Percentiles rank a stretch among this genome's conserved stretches.
phyloP scores from a whole-genome alignment of 2,888 invertebrate species.

The Masnerella sp. region DNA sequence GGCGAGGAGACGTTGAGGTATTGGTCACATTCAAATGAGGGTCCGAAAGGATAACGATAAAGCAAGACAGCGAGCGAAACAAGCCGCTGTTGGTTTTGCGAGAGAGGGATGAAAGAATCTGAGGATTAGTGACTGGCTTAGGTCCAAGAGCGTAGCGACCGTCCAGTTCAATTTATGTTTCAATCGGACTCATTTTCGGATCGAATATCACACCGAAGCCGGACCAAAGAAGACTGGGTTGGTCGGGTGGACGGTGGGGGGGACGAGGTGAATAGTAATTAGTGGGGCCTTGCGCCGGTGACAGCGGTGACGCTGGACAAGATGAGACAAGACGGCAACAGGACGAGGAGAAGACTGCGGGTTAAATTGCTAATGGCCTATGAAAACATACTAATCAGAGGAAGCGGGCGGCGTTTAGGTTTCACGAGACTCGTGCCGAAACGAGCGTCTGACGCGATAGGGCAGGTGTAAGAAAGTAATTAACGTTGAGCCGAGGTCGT shows the following conservation, averaged over 20 bases:
- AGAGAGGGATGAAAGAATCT: conserved; percentile 52
- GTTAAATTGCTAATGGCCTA: too few species aligned
- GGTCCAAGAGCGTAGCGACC: too few species aligned
- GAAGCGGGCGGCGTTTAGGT: conserved; percentile 27
- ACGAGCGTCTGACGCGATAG: conserved; percentile 13
- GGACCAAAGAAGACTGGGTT: conserved; percentile 15
- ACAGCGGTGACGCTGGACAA: too few species aligned
- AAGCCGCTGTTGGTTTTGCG: conserved; percentile 27
- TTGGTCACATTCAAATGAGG: conserved; percentile 65
- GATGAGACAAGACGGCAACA: too few species aligned
- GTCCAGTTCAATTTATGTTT: conserved; percentile 54
- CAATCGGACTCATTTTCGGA: conserved; percentile 45
- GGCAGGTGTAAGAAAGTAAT: conserved; percentile 58
- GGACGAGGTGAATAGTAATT: too few species aligned
- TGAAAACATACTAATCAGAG: conserved; percentile 11
- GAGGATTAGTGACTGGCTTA: conserved; percentile 50
- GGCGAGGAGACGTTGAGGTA: conserved; percentile 57
- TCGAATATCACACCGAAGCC: conserved; percentile 31
- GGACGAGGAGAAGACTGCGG: too few species aligned
- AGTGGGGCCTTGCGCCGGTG: too few species aligned
- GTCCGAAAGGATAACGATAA: conserved; percentile 47
- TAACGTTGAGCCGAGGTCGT: conserved; percentile 65
- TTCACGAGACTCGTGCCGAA: conserved; percentile 11
- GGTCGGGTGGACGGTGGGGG: too few species aligned
- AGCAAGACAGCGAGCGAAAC: conserved; percentile 33